Evolutionary conservation across 23 tunicate genomes (phyloP), one percentile per base, ranked within the genome.

Genomic region (Trididemnum miniatum): DNA sequence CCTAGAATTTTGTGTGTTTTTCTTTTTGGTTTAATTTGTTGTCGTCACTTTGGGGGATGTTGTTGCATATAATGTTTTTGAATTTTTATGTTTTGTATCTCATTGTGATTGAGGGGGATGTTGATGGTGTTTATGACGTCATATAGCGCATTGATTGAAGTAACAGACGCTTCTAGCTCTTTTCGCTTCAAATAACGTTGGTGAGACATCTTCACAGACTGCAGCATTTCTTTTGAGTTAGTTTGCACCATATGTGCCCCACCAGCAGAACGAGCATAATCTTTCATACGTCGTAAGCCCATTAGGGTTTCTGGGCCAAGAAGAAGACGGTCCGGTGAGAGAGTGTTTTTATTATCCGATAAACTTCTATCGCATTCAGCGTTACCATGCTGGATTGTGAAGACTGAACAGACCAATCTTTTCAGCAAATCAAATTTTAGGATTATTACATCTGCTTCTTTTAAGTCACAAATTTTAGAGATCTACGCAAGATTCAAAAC

Each of bases 211-310:
- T 62, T 62, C 5, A n/a, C 67, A 12, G 67, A 22, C n/a, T 62
- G 15, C n/a, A 18, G 4, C 67, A 62, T 62, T 12, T 62, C 67
- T 22, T n/a, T 22, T 26, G 29, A 22, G 3, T 18, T 22, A 12
- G 26, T 62, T 62, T 62, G 26, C 5, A 62, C 67, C 67, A 62
- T 62, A n/a, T 62, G 67, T 62, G 67, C 67, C 15, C 67, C 67
- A 62, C 67, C 67, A 62, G n/a, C 25, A 62, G 67, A 62, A 62
- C 67, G 67, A 62, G 67, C 67, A 62, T 62, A 26, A 12, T 62
- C 67, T 24, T 62, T 62, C 67, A 62, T 62, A 3, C 67, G 67
- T 62, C 67, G 67, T 26, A 62, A 26, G 15, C 67, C 67, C 67
- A 62, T 62, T 26, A 62, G n/a, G n/a, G 67, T 62, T 3, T 62